Conservation (phyloP, 2,888 invertebrate species). For the Xestobium rufovillosum region DNA sequence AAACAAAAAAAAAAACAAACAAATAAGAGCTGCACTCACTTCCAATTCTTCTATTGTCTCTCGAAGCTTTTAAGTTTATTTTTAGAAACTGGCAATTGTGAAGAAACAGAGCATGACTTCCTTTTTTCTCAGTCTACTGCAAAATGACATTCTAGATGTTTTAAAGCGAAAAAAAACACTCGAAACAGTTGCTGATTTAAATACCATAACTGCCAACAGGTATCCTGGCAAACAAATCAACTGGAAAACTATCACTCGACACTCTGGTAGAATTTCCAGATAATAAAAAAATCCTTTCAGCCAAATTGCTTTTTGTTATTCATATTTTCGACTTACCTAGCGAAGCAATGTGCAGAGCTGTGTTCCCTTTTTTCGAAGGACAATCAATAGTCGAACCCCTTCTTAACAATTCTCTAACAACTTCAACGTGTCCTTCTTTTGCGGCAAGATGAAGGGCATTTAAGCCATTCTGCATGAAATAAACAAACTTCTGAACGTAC, state of each 20-base stretch:
- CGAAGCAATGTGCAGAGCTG: slow-evolving; percentile 95
- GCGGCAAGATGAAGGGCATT: slow-evolving; percentile 96
- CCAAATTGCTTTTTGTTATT: no score
- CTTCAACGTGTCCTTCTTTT: slow-evolving; percentile 93
- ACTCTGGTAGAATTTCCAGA: no score
- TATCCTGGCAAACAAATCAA: no score
- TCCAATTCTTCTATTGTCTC: slow-evolving; percentile 5
- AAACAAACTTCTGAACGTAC: no score
- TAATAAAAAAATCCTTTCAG: no score
- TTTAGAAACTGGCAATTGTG: slow-evolving; percentile 7
- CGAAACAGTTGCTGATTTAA: no score
- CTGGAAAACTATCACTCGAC: no score
- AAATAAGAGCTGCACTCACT: slow-evolving; percentile 10
- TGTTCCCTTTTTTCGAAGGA: slow-evolving; percentile 95
- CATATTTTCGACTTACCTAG: slow-evolving; percentile 53
- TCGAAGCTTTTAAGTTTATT: no score
- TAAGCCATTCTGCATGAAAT: slow-evolving; percentile 77
- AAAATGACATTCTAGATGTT: no score
- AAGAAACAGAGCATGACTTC: slow-evolving; percentile 16
- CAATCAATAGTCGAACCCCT: slow-evolving; percentile 90
- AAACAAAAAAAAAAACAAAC: slow-evolving; percentile 12
- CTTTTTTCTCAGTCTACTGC: slow-evolving; percentile 11
- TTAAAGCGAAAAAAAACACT: no score
- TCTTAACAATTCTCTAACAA: slow-evolving; percentile 84
- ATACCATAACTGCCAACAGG: no score